These are phyloP conservation scores for Tragelaphus scriptus DNA, from an alignment of 2,113 vertebrate genomes.

Conservation along the genomic window DNA sequence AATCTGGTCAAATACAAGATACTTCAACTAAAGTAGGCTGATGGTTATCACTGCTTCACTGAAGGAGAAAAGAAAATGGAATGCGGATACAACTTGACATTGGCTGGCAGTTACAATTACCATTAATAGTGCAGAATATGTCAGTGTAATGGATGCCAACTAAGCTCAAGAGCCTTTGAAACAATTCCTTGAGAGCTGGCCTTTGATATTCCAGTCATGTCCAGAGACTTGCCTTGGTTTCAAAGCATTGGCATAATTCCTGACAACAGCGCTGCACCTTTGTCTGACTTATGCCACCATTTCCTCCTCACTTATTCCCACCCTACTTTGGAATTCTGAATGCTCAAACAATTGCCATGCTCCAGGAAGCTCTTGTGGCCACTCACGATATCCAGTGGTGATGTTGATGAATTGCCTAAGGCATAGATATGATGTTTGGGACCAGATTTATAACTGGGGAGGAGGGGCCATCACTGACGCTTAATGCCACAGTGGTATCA, in stretches of 20 bases:
- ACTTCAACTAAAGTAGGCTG: background rate
- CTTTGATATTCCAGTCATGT: background rate
- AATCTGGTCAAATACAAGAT: background rate
- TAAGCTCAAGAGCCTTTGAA: background rate
- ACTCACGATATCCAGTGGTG: background rate
- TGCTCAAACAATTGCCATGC: background rate
- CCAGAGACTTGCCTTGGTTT: background rate
- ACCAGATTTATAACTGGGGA: background rate
- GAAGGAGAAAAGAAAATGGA: background rate
- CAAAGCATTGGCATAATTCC: background rate
- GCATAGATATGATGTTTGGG: background rate
- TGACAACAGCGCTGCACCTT: background rate
- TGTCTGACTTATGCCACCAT: background rate
- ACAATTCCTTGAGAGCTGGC: background rate
- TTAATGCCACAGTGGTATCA: background rate
- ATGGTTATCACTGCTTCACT: background rate
- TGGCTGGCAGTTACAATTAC: background rate
- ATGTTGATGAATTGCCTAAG: background rate
- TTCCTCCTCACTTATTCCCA: background rate
- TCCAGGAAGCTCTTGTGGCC: background rate
- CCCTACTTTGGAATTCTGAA: background rate
- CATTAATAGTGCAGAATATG: background rate
- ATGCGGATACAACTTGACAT: background rate
- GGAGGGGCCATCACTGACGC: background rate
- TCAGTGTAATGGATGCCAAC: background rate